phyloP scores from a whole-genome alignment of 2,888 invertebrate genomes.

The Clivina fossor region DNA sequence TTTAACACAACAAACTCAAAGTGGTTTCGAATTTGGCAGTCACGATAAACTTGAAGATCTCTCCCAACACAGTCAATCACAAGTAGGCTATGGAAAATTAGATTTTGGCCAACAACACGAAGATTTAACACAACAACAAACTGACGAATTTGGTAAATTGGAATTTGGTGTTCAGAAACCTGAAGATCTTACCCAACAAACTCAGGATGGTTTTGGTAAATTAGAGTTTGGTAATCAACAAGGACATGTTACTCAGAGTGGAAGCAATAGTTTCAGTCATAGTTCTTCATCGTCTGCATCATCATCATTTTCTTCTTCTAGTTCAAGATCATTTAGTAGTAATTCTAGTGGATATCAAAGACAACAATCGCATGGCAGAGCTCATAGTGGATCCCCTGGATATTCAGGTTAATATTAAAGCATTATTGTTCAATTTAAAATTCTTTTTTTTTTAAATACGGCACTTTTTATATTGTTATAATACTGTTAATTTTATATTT shows the following conservation, averaged over 20 bases:
- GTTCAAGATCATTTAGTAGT: neutral
- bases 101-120: constrained; percentile 44
- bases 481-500: too few relatives aligned
- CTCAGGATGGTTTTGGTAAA: constrained; percentile 8
- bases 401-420: too few relatives aligned
- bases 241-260: neutral
- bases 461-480: too few relatives aligned
- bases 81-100: constrained; percentile 8
- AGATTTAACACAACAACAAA: constrained; percentile 46
- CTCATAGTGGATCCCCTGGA: too few relatives aligned
- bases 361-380: neutral
- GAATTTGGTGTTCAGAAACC: constrained; percentile 16
- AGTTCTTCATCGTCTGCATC: too few relatives aligned
- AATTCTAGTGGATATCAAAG: neutral
- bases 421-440: too few relatives aligned
- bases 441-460: too few relatives aligned
- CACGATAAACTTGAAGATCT: constrained; percentile 38
- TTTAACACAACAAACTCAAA: constrained; percentile 39
- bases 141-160: constrained; percentile 36
- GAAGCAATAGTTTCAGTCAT: neutral
- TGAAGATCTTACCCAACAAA: constrained; percentile 3
- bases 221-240: constrained; percentile 9
- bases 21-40: constrained; percentile 20
- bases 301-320: too few relatives aligned
- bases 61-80: constrained; percentile 27